Base-by-base conservation (phyloP, 2,888 invertebrate species). In the Clostera curtula region DNA sequence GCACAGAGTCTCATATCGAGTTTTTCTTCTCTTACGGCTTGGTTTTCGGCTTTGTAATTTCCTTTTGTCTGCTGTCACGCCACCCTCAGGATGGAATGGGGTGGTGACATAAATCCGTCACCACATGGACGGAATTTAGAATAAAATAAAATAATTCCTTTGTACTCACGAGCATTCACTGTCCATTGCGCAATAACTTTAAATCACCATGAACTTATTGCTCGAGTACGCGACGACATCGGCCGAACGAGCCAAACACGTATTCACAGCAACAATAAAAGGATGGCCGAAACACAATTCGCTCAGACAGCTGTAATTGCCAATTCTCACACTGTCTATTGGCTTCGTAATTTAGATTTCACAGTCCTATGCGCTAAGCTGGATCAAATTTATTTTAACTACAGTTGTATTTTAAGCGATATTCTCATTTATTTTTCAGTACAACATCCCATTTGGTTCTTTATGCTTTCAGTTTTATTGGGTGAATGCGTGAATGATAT, bases 301-400 rank as follows among this genome's bases (percentile, higher is more conserved):
- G 75, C 66, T 66, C 62, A 67, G 76, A 75, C 77, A 71, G 73
- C 67, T 74, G 76, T 79, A 79, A 79, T 80, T 77, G 77, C 75
- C 55, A 69, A 64, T 70, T 66, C 66, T 65, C 62, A 55, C 52
- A 54, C 64, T 74, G 72, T 76, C 76, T 75, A 71, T 75, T 70
- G 70, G 69, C 60, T 68, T 58, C 60, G 69, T 75, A 74, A 76
- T 79, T 79, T 72, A 73, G 71, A 66, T 66, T 56, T 56, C 56
- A 60, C 66, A 64, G 62, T 68, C 73, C 69, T 64, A 70, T 56
- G 56, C 53, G 49, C 46, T 51, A 47, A 44, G 47, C 44, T 44
- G 40, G 31, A 31, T 39, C 40, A 48, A 44, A 51, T 53, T 43
- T 40, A 42, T 54, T 56, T 49, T 46, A 17, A 26, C 37, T 28